phyloP scores from a whole-genome alignment of 2,113 vertebrate species.

The Dendrocopos noguchii region DNA sequence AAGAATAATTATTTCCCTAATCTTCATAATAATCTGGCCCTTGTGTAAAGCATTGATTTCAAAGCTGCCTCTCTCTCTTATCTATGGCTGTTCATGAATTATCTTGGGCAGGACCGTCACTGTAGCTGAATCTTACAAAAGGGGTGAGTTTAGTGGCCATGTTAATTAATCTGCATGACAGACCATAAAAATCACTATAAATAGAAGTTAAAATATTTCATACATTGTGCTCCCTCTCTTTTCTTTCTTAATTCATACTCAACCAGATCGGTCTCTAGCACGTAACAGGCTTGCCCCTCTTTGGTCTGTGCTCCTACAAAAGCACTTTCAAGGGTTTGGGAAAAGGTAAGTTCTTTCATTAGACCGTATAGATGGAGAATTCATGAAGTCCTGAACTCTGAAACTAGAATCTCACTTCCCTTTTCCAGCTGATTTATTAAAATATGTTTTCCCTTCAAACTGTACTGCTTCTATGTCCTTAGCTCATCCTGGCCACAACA shows the following conservation, averaged over 20 bases:
- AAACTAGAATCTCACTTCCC: background rate
- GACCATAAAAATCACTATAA: slow-evolving; percentile 4
- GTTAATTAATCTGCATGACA: background rate
- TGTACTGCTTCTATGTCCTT: background rate
- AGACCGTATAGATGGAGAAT: background rate
- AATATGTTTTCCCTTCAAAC: background rate
- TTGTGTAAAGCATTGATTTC: slow-evolving; percentile 19
- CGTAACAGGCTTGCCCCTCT: background rate
- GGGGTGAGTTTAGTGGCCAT: background rate
- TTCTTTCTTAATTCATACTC: background rate
- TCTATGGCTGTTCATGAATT: slow-evolving; percentile 25
- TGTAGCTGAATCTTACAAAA: background rate
- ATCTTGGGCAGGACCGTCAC: background rate
- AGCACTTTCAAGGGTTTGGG: background rate
- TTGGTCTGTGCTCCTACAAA: background rate
- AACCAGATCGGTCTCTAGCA: background rate
- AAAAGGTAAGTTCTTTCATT: background rate
- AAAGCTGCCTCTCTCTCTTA: slow-evolving; percentile 24
- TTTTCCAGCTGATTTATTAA: slow-evolving; percentile 1
- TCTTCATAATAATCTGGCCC: slow-evolving; percentile 30
- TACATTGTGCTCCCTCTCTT: background rate
- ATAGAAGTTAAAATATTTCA: background rate
- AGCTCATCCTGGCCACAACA: background rate
- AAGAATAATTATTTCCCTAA: background rate
- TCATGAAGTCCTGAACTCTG: background rate